Conservation (phyloP, 2,888 invertebrate genomes). For the Cryptocephalus primarius region DNA sequence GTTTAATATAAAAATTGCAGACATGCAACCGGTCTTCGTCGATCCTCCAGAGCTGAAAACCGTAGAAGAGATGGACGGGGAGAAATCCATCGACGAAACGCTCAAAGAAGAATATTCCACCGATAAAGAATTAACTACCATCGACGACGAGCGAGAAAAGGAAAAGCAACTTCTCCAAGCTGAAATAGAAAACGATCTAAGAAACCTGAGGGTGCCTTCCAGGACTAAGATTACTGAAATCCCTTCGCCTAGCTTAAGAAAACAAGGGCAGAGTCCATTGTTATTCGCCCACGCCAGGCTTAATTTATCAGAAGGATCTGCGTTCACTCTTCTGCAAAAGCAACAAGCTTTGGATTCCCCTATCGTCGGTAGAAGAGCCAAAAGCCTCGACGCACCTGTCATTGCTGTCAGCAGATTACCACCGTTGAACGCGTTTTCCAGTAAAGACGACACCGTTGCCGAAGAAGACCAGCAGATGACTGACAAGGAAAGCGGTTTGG, state of each 20-base stretch:
- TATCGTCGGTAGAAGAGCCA: constrained; percentile 62
- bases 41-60: constrained; percentile 27
- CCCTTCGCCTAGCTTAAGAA: constrained; percentile 56
- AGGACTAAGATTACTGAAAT: constrained; percentile 54
- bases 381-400: constrained; percentile 75
- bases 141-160: constrained; percentile 26
- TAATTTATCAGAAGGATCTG: constrained; percentile 77
- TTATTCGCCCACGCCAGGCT: constrained; percentile 69
- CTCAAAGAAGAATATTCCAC: constrained; percentile 23
- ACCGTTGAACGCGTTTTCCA: constrained; percentile 76
- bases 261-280: constrained; percentile 65
- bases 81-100: constrained; percentile 32
- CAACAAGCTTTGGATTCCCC: constrained; percentile 70
- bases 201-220: constrained; percentile 33
- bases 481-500: constrained; percentile 18
- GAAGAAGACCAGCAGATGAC: constrained; percentile 50
- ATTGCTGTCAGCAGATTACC: constrained; percentile 70
- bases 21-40: constrained; percentile 36
- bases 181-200: constrained; percentile 34
- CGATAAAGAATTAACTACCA: constrained; percentile 18
- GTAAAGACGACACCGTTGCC: constrained; percentile 80
- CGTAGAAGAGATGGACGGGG: constrained; percentile 26
- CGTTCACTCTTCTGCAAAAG: constrained; percentile 60
- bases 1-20: constrained; percentile 47
- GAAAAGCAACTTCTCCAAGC: constrained; percentile 31